Evolutionary conservation across 1,140 invertebrate genomes (phyloP), one percentile per base, ranked within the genome.

Genomic region (Musca vetustissima): DNA sequence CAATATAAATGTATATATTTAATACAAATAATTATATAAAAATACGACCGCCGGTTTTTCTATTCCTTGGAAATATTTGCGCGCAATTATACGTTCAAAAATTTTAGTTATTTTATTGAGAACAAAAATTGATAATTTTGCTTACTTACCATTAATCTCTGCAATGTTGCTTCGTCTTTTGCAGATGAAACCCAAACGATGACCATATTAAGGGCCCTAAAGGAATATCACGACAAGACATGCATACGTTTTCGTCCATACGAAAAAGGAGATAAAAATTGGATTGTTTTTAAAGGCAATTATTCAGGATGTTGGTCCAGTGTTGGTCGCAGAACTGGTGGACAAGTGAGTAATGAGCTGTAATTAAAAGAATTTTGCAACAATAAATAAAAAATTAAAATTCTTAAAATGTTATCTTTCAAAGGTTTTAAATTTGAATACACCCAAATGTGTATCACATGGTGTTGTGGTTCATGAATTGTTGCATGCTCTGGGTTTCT

Each of bases 251-350:
- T 91, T 76, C 87, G 89, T 2, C 89, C 88, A 0, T 93, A 92
- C 74, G 84, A 85, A 47, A 80, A 89, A 72, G 81, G 82, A 4
- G 89, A 91, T 71, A 84, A 84, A 32, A 83, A 90, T 67, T 88
- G 83, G 71, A 82, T 93, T 19, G 77, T 86, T 2, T 89, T 93
- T 50, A 88, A 86, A 24, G 90, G 86, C 68, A 84, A 85, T 15
- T 88, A 88, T 25, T 89, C 88, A 0, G 93, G 93, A 13, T 95
- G 93, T 78, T 94, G 91, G 91, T 92, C 91, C 4, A 90, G 87
- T 69, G 90, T 93, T 0, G 92, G 92, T 0, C 84, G 85, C 22
- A 81, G 84, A 3, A 84, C 86, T n/a, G 85, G 86, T 8, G 80
- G 80, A 0, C 90, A 91, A 74, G 83, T 72, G 14, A 47, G 59